A percentile compares a stretch with the other conserved stretches of the same genome.
These are phyloP conservation scores for Spatula clypeata DNA, from an alignment of 2,797 vertebrate species.

Conservation along the genomic window DNA sequence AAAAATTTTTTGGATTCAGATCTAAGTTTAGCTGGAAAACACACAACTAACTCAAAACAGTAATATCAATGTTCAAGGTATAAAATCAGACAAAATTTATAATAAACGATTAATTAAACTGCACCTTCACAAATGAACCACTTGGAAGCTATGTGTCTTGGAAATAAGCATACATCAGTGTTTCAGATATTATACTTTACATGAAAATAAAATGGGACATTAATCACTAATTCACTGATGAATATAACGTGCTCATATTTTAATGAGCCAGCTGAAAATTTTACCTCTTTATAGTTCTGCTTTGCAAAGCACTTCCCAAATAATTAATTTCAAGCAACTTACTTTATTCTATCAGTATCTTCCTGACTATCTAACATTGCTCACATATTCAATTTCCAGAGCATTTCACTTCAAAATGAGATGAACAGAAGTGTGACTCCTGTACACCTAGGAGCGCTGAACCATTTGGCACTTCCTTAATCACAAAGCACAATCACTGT, in stretches of 20 bases:
- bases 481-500: constrained; percentile 31
- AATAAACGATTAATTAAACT: background rate
- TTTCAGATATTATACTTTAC: constrained; percentile 6
- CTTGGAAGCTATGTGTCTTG: background rate
- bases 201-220: constrained; percentile 51
- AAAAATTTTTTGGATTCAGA: background rate
- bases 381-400: constrained; percentile 65
- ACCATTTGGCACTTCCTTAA: constrained; percentile 39
- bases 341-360: constrained; percentile 41
- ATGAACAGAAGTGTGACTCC: constrained; percentile 40
- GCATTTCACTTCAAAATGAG: constrained; percentile 58
- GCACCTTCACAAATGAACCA: background rate
- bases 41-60: background rate
- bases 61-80: background rate
- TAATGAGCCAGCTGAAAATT: constrained; percentile 48
- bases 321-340: constrained; percentile 73
- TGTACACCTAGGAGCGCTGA: constrained; percentile 23
- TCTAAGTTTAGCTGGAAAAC: background rate
- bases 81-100: background rate
- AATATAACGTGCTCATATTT: constrained; percentile 21
- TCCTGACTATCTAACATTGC: constrained; percentile 30
- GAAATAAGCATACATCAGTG: background rate
- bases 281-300: constrained; percentile 46
- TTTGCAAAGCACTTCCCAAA: constrained; percentile 50
- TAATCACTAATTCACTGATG: constrained; percentile 56